Percentiles rank a stretch among this genome's conserved stretches.
Conservation (phyloP, 92 coral and sea anemone genomes). For the Epizoanthus fatuus region DNA sequence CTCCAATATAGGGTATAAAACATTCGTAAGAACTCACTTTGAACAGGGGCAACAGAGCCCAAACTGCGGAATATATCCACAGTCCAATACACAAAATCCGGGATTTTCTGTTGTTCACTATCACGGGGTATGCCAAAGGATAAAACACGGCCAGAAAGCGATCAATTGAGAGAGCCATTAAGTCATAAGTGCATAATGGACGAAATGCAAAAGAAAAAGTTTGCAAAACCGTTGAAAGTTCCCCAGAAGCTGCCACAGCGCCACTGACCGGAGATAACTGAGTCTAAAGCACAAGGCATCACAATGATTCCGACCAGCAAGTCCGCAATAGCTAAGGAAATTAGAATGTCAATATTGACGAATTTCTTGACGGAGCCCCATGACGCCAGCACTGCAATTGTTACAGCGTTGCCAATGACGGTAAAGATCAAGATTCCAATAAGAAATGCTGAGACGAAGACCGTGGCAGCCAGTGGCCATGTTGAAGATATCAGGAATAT, state of each 20-base stretch:
- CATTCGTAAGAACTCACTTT: slow-evolving; percentile 91
- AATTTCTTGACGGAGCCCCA: slow-evolving; percentile 64
- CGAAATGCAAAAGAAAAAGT: slow-evolving; percentile 87
- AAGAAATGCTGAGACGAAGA: slow-evolving; percentile 51
- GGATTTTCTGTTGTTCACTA: slow-evolving; percentile 72
- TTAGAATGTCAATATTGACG: slow-evolving; percentile 66
- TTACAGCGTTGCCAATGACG: slow-evolving; percentile 71
- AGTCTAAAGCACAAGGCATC: slow-evolving; percentile 86
- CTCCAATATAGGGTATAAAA: slow-evolving; percentile 81
- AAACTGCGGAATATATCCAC: slow-evolving; percentile 80
- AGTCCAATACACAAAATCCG: slow-evolving; percentile 53
- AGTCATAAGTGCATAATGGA: slow-evolving; percentile 94
- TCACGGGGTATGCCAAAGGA: slow-evolving; percentile 67
- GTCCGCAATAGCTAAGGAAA: slow-evolving; percentile 82
- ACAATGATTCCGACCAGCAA: slow-evolving; percentile 79
- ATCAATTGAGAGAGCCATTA: slow-evolving; percentile 86
- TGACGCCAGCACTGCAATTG: slow-evolving; percentile 67
- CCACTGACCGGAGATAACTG: slow-evolving; percentile 78
- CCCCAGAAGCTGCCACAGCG: slow-evolving; percentile 85
- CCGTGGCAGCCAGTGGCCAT: slow-evolving; percentile 52
- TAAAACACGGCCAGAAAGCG: slow-evolving; percentile 72
- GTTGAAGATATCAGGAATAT: background rate
- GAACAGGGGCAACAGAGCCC: slow-evolving; percentile 81
- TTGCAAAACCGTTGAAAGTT: slow-evolving; percentile 77
- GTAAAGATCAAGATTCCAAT: slow-evolving; percentile 53